Conservation (phyloP, 2,113 vertebrate genomes). For the Erinaceus europaeus region DNA sequence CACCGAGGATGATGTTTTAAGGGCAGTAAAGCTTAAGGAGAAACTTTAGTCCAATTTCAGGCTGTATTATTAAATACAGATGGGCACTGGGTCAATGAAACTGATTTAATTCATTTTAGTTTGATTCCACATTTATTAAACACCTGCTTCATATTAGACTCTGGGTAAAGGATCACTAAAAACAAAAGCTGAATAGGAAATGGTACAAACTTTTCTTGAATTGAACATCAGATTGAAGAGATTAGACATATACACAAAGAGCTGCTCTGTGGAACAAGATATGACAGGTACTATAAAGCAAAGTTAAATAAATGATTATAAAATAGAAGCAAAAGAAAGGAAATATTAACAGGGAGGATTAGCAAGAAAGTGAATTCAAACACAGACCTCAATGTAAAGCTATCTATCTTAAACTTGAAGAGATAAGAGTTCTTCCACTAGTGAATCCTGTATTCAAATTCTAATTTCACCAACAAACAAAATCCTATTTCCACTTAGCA, state of each 20-base stretch:
- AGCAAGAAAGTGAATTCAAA: not conserved
- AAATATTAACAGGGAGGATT: not conserved
- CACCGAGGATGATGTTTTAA: not conserved
- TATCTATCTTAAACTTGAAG: not conserved
- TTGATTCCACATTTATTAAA: conserved; percentile 7
- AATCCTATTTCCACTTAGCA: not conserved
- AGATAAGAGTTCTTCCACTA: not conserved
- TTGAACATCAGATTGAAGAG: not conserved
- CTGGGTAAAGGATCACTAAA: not conserved
- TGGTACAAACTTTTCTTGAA: not conserved
- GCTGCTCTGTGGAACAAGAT: not conserved
- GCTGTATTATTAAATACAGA: not conserved
- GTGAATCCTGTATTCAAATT: not conserved
- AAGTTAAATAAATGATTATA: not conserved
- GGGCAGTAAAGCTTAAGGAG: not conserved
- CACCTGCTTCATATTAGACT: not conserved
- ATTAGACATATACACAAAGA: not conserved
- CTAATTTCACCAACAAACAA: not conserved
- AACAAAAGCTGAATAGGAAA: conserved; percentile 15
- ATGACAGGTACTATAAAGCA: not conserved
- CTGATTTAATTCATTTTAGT: not conserved
- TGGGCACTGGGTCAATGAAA: not conserved
- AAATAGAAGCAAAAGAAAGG: not conserved
- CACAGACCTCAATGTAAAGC: not conserved
- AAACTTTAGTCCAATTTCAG: not conserved